phyloP scores from a whole-genome alignment of 2,888 invertebrate species.

The Catotricha subobsoleta region DNA sequence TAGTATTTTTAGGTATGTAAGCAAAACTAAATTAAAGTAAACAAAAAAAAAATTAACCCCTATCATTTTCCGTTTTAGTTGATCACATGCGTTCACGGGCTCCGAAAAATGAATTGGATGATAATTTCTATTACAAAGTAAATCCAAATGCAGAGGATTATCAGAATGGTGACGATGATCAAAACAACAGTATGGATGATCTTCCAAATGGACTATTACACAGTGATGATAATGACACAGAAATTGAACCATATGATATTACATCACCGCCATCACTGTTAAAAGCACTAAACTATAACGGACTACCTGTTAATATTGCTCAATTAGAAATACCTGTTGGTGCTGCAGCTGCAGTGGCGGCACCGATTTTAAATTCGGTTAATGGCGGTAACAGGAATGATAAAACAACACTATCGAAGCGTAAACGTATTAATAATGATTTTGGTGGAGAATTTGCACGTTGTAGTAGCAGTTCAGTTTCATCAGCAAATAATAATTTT shows the following conservation, averaged over 20 bases:
- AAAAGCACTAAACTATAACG: not conserved
- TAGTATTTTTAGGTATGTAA: constrained; percentile 27
- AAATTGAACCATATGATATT: not conserved
- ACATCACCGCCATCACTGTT: too few species aligned
- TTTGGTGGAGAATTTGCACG: too few species aligned
- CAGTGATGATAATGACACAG: not conserved
- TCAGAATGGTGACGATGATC: not conserved
- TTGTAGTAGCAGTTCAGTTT: too few species aligned
- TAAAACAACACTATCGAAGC: too few species aligned
- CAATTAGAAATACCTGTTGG: not conserved
- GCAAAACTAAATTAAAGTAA: too few species aligned
- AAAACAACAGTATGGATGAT: not conserved
- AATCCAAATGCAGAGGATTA: not conserved
- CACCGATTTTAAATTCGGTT: not conserved
- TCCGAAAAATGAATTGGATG: constrained; percentile 16
- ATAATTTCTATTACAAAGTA: not conserved
- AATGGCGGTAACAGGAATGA: too few species aligned
- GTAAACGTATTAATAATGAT: too few species aligned
- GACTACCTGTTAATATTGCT: not conserved
- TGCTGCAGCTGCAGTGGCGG: not conserved
- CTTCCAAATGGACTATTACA: not conserved
- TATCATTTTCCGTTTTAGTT: constrained; percentile 15
- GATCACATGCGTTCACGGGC: constrained; percentile 28
- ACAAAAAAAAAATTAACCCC: too few species aligned
- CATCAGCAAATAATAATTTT: too few species aligned